Evolutionary conservation across 1,140 invertebrate species (phyloP), one percentile per base, ranked within the genome.

Genomic region (Antheraea pernyi): DNA sequence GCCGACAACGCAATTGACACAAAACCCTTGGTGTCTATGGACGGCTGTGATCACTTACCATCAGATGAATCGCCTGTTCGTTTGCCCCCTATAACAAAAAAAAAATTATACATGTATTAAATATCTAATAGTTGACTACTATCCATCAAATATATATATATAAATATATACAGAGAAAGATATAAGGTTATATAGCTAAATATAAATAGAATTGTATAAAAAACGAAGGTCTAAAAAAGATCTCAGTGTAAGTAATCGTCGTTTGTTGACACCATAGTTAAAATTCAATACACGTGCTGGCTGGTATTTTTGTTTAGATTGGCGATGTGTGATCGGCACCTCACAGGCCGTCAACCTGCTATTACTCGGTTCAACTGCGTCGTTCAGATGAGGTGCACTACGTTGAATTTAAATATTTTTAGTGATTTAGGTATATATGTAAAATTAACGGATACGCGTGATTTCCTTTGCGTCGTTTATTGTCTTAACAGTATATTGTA

Each of bases 231-330:
- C 9, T 53, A 13, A 53, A 53, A 53, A 53, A 16, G 5, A 53
- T 42, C 46, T 53, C 16, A 53, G 46, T 53, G 9, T 53, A 13
- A 53, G 46, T 16, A 53, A 0, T 53, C 46, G 11, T n/a, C 46
- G 46, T 53, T 53, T 53, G 46, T 53, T 53, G 11, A 53, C 46
- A 16, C 11, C 9, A 53, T 2, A 13, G 46, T 53, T 53, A 53
- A 53, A 53, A 53, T 53, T 53, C 46, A 16, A 53, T 53, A 13
- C 46, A 53, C 46, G 46, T 16, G 46, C 16, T 16, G 46, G 46
- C 46, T 53, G 46, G 46, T 53, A 53, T 53, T 53, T 53, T 53
- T 53, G 46, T 53, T 53, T 53, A 53, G 46, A 53, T 53, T 53
- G 46, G 46, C 46, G 46, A 53, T 53, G 46, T 53, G 46, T n/a